Conservation (phyloP, 1,140 invertebrate species). For the Rhizoglyphus robini region DNA sequence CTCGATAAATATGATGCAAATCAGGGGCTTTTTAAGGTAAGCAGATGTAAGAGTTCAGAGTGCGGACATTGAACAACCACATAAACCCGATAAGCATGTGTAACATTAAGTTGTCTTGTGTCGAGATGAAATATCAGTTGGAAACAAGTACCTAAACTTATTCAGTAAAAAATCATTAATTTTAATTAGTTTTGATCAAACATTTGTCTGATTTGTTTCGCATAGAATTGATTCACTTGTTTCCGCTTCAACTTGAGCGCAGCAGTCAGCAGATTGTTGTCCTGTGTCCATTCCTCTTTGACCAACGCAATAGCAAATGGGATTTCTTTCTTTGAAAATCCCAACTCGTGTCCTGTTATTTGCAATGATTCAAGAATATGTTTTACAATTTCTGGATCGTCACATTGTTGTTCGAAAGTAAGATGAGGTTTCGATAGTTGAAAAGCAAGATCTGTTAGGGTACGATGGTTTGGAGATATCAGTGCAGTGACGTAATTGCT, state of each 20-base stretch:
- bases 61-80: too few relatives aligned
- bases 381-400: constrained; percentile 41
- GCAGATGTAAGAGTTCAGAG: too few relatives aligned
- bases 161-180: too few relatives aligned
- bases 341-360: neutral
- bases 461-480: constrained; percentile 61
- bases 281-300: constrained; percentile 39
- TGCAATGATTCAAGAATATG: neutral
- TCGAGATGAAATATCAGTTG: too few relatives aligned
- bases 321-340: constrained; percentile 32
- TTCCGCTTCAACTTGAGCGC: constrained; percentile 93
- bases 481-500: constrained; percentile 76
- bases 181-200: constrained; percentile 52
- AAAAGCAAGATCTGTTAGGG: constrained; percentile 49
- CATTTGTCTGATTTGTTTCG: constrained; percentile 77
- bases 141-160: too few relatives aligned
- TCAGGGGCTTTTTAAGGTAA: too few relatives aligned
- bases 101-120: too few relatives aligned
- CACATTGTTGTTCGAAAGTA: constrained; percentile 46
- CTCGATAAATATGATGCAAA: too few relatives aligned
- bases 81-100: too few relatives aligned
- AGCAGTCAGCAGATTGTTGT: constrained; percentile 52
- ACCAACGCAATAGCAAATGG: constrained; percentile 35
- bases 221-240: constrained; percentile 80
- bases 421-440: constrained; percentile 42